Base-by-base conservation (phyloP, 2,113 vertebrate species). In the Dipodomys stephensi region DNA sequence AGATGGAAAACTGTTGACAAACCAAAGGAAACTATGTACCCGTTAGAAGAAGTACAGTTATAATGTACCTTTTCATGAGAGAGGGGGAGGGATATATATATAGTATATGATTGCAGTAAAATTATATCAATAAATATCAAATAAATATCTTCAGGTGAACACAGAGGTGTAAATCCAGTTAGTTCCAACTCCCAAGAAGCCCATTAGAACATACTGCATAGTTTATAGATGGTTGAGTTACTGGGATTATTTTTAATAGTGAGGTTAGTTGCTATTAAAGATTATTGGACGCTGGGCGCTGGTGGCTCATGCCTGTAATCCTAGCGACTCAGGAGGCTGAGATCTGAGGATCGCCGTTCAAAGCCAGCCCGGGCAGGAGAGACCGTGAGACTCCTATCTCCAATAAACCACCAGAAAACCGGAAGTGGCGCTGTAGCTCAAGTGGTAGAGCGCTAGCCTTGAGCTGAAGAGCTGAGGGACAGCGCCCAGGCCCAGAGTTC, bases 181-280 rank as follows among this genome's bases (percentile, higher is more conserved):
- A 35, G 4, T 78, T 81, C 85, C 19, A 68, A 32, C 62, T 74
- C 44, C 71, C 3, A 15, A 53, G 53, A 53, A 44, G 30, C 49
- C n/a, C 32, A 57, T 80, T 95, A 80, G 83, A 67, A 84, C 9
- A 82, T 78, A 20, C 11, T 57, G 7, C 16, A 53, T 91, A 85
- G 77, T 84, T 91, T 84, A 35, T 91, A 93, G 87, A 62, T 32
- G 44, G 80, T 80, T 32, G 44, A 57, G 35, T 53, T 65, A 62
- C 80, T 65, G 88, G 76, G 30, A 88, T 92, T 86, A 81, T 73
- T 92, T 96, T 83, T 23, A 93, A 87, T 30, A 93, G 8, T 53
- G 44, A 91, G 23, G 62, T 73, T 91, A 68, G 67, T n/a, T 71
- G 74, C 39, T 10, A 46, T 27, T 84, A 20, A 8, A 69, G 7